Evolutionary conservation across 2,113 vertebrate species (phyloP).

Genomic region (Scatophagus argus): DNA sequence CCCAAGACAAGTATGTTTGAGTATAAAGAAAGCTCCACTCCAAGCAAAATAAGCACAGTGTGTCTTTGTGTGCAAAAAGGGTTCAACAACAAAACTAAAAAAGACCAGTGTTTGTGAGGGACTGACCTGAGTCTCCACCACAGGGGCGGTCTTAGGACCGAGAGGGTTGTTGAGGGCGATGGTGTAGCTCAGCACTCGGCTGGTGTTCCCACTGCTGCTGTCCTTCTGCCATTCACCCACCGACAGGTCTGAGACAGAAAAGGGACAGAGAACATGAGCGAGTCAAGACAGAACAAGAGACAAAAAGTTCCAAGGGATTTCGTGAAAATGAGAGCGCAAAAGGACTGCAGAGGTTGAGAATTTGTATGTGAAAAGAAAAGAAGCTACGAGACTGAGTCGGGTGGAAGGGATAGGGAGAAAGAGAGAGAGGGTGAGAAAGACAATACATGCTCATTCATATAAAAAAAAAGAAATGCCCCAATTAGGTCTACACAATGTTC

Average conservation of each 20-base stretch:
- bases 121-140: conserved; percentile 92
- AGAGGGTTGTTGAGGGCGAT: conserved; percentile 93
- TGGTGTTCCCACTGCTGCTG: conserved; percentile 85
- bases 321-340: neutral
- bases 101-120: neutral
- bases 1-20: neutral
- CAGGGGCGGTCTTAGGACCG: conserved; percentile 91
- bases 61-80: neutral
- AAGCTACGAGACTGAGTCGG: neutral
- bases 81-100: neutral
- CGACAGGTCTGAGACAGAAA: conserved; percentile 82
- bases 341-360: neutral
- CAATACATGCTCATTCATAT: conserved; percentile 16
- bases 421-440: conserved; percentile 12
- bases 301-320: neutral
- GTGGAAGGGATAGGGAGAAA: neutral
- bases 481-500: conserved; percentile 65
- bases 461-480: conserved; percentile 49
- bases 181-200: conserved; percentile 90
- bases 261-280: neutral
- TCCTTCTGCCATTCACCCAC: conserved; percentile 90
- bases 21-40: neutral
- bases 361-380: conserved; percentile 10
- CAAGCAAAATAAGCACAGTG: neutral
- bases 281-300: neutral